These are phyloP conservation scores for Cistogaster globosa DNA, from an alignment of 2,888 invertebrate species.

Conservation along the genomic window DNA sequence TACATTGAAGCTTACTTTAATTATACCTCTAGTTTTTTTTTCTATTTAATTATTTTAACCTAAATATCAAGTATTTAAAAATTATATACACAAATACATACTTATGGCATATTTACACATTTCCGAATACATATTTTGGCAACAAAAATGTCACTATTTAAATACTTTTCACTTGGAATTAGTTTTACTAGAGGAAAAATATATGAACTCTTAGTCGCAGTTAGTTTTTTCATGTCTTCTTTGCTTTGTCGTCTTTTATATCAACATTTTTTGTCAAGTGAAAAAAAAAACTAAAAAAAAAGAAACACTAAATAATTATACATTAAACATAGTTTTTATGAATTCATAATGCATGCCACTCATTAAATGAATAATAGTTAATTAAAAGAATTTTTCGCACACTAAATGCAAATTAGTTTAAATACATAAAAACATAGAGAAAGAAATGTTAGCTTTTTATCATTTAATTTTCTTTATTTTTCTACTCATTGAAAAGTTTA, in stretches of 20 bases:
- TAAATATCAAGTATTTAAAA: conserved; percentile 6
- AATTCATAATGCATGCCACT: conserved; percentile 71
- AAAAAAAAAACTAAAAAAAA: conserved; percentile 5
- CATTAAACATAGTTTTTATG: conserved; percentile 46
- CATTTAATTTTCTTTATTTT: neutral
- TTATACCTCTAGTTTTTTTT: neutral
- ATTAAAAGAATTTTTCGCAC: conserved; percentile 60
- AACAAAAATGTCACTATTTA: conserved; percentile 7
- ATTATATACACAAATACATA: neutral
- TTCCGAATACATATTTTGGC: neutral
- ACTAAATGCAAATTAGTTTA: conserved; percentile 64
- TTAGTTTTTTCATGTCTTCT: conserved; percentile 25
- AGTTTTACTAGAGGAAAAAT: neutral
- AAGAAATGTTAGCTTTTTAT: neutral
- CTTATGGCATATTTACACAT: neutral
- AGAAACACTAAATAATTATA: neutral
- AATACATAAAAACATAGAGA: conserved; percentile 35
- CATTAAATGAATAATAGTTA: conserved; percentile 69
- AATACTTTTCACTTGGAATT: conserved; percentile 17
- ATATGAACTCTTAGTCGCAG: neutral
- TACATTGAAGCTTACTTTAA: neutral
- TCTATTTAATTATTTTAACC: conserved; percentile 38
- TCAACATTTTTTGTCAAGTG: conserved; percentile 19
- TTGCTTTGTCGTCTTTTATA: conserved; percentile 54
- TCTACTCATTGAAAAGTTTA: conserved; percentile 40